Conservation (phyloP, 1,140 invertebrate species). For the Popillia japonica region DNA sequence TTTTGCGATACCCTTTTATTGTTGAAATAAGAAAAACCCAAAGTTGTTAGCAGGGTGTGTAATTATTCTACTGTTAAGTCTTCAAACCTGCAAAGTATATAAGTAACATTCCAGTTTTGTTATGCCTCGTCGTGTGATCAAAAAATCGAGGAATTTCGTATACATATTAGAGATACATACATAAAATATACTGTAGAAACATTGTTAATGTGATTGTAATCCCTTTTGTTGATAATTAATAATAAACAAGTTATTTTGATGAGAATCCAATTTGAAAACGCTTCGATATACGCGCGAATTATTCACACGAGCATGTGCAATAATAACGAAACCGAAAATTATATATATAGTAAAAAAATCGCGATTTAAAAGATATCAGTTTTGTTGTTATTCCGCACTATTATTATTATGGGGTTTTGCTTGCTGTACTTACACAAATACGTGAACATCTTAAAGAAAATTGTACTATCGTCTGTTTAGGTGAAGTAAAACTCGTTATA, state of each 20-base stretch:
- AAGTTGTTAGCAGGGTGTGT: constrained; percentile 6
- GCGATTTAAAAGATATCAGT: not conserved
- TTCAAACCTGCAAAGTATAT: not conserved
- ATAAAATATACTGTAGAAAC: constrained; percentile 17
- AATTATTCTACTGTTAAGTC: constrained; percentile 17
- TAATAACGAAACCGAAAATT: constrained; percentile 6
- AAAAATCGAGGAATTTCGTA: not conserved
- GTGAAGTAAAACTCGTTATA: constrained; percentile 18
- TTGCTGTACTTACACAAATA: constrained; percentile 2
- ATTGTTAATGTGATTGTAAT: constrained; percentile 18
- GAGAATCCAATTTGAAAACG: constrained; percentile 9
- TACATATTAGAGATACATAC: constrained; percentile 13
- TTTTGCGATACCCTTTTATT: constrained; percentile 31
- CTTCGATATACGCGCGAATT: not conserved
- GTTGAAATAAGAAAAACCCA: constrained; percentile 13
- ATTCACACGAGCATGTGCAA: not conserved
- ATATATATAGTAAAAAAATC: constrained; percentile 1
- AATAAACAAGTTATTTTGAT: not conserved
- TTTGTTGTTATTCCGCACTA: constrained; percentile 26
- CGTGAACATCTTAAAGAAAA: not conserved
- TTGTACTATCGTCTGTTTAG: constrained; percentile 5
- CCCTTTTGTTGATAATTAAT: constrained; percentile 13
- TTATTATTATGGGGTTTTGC: constrained; percentile 15
- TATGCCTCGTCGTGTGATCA: constrained; percentile 7
- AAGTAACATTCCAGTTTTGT: constrained; percentile 24